These are phyloP conservation scores for Psilopsiagon aurifrons DNA, from an alignment of 2,113 vertebrate species.

Conservation along the genomic window DNA sequence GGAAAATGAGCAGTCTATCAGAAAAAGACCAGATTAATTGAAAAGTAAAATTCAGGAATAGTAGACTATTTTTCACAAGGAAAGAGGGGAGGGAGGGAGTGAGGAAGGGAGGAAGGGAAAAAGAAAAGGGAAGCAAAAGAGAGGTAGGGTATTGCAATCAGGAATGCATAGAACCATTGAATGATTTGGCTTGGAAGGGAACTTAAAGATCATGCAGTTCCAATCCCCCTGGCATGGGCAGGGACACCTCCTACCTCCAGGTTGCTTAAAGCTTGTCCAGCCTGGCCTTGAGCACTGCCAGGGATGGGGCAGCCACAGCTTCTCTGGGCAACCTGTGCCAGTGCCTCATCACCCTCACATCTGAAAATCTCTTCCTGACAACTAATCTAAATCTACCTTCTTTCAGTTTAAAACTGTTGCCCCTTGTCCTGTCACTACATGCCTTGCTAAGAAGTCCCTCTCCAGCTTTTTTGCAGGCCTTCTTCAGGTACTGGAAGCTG, in stretches of 20 bases:
- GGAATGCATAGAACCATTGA: not conserved
- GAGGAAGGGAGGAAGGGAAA: not conserved
- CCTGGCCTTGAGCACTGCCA: not conserved
- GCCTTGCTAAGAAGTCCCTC: not conserved
- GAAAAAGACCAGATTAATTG: not conserved
- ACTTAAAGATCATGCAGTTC: not conserved
- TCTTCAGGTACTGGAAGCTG: not conserved
- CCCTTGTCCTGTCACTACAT: not conserved
- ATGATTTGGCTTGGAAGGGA: not conserved
- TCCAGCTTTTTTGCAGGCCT: not conserved
- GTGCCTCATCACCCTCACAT: not conserved
- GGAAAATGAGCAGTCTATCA: not conserved
- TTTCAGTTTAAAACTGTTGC: not conserved
- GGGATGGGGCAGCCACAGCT: not conserved
- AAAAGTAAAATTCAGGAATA: not conserved
- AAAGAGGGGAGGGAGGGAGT: not conserved
- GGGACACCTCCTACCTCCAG: not conserved
- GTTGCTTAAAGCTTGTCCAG: not conserved
- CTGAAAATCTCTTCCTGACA: not conserved
- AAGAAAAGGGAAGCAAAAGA: not conserved
- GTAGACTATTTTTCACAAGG: not conserved
- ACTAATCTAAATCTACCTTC: not conserved
- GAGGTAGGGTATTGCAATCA: not conserved
- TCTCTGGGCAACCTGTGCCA: not conserved
- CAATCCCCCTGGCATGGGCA: not conserved